phyloP scores from a whole-genome alignment of 2,888 invertebrate genomes.

The Hydriomena furcata region DNA sequence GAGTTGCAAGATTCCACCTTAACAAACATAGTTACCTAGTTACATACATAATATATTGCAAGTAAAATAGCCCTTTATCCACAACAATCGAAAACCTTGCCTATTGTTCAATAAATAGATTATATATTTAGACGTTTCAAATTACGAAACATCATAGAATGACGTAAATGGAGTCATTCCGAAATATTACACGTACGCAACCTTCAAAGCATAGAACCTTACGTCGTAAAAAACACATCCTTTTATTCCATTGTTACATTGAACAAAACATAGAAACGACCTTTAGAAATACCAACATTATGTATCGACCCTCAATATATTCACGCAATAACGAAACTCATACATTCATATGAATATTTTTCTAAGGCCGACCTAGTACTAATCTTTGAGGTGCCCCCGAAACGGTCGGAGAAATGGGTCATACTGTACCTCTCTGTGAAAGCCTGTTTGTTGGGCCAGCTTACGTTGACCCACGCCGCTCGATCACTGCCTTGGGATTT shows the following conservation, averaged over 20 bases:
- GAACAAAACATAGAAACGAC: conserved; percentile 34
- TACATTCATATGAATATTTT: conserved; percentile 61
- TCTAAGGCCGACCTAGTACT: conserved; percentile 56
- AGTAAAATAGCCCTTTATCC: too few relatives aligned
- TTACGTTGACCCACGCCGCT: conserved; percentile 35
- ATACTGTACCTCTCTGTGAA: conserved; percentile 59
- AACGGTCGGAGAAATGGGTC: conserved; percentile 66
- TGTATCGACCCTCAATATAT: conserved; percentile 46
- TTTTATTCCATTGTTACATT: conserved; percentile 34
- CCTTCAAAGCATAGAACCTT: conserved; percentile 19
- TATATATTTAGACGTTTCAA: conserved; percentile 10
- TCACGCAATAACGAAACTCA: conserved; percentile 53
- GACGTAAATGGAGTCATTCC: conserved; percentile 11
- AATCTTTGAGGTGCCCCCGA: conserved; percentile 61
- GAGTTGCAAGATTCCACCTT: too few relatives aligned
- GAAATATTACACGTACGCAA: conserved; percentile 7
- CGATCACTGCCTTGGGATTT: conserved; percentile 12
- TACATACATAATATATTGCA: too few relatives aligned
- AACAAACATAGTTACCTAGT: too few relatives aligned
- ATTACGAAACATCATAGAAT: conserved; percentile 18
- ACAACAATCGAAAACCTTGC: conserved; percentile 10
- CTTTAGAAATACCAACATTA: conserved; percentile 38
- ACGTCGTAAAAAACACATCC: conserved; percentile 31
- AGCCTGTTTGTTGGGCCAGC: conserved; percentile 46
- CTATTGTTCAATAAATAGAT: conserved; percentile 8